Conservation (phyloP, 2,797 vertebrate genomes). For the Muraenolepis orangiensis region DNA sequence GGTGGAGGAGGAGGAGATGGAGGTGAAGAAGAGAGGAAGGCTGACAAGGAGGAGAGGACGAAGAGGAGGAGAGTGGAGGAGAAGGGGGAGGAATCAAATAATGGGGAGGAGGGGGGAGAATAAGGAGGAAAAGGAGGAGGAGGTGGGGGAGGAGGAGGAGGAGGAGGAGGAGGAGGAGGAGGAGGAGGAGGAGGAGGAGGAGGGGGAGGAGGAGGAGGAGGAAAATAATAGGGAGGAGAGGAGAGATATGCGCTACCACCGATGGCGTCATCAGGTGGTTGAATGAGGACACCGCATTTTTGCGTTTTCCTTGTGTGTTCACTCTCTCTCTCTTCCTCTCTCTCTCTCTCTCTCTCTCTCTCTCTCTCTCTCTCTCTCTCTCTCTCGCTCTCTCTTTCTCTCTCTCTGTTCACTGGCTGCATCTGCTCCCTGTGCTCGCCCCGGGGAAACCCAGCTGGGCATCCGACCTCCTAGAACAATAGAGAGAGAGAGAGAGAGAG, state of each 20-base stretch:
- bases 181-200: background rate
- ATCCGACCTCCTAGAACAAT: background rate
- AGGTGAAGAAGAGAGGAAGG: conserved; percentile 15
- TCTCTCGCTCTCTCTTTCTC: background rate
- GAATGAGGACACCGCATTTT: background rate
- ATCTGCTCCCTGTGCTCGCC: background rate
- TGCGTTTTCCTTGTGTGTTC: background rate
- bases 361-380: too few species aligned
- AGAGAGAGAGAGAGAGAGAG: background rate
- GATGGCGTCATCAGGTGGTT: background rate
- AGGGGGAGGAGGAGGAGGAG: background rate
- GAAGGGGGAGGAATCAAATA: conserved; percentile 10
- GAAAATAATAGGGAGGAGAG: background rate
- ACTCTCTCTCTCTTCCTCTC: background rate
- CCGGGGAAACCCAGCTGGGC: background rate
- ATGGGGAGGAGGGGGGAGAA: background rate
- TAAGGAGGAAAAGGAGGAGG: background rate
- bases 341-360: too few species aligned
- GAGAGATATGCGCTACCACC: too few species aligned
- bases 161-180: background rate
- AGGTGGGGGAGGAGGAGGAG: background rate
- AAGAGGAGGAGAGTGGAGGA: conserved; percentile 1
- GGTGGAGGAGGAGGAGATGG: background rate
- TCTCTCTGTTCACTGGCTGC: background rate
- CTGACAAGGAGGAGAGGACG: conserved; percentile 5